phyloP scores from a whole-genome alignment of 2,113 vertebrate genomes.

The Megatriorchis doriae region DNA sequence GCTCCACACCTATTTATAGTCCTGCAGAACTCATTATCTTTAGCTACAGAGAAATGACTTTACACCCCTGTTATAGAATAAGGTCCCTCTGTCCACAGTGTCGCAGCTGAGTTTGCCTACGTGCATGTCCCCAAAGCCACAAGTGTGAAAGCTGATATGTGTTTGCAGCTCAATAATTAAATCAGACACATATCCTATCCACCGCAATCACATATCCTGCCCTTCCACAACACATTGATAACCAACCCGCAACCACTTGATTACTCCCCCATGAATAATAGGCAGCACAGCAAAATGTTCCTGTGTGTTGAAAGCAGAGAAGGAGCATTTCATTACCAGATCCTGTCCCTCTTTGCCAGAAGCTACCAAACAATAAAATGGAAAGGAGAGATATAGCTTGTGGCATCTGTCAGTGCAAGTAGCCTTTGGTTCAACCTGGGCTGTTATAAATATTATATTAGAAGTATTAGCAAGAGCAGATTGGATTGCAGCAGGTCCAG shows the following conservation, averaged over 20 bases:
- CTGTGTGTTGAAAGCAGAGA: background rate
- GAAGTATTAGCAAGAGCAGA: conserved; percentile 60
- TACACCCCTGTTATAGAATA: background rate
- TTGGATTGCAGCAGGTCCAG: conserved; percentile 52
- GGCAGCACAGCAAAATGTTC: background rate
- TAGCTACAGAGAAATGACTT: background rate
- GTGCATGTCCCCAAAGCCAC: background rate
- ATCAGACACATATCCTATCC: background rate
- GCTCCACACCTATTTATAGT: background rate
- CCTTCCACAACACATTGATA: background rate
- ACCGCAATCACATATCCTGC: background rate
- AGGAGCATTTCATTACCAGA: conserved; percentile 34
- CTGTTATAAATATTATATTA: conserved; percentile 65
- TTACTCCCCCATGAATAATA: background rate
- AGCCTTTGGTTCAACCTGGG: conserved; percentile 48
- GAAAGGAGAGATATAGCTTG: conserved; percentile 34
- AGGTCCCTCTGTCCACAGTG: background rate
- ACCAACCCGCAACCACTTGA: background rate
- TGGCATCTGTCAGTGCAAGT: conserved; percentile 48
- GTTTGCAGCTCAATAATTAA: background rate
- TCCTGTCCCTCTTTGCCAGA: conserved; percentile 37
- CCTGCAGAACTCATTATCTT: conserved; percentile 27
- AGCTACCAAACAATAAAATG: conserved; percentile 54
- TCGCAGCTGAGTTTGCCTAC: background rate
- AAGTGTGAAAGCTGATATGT: background rate